A percentile compares a stretch with the other conserved stretches of the same genome.
phyloP scores from a whole-genome alignment of 2,888 invertebrate species.

The Drosophila colorata region DNA sequence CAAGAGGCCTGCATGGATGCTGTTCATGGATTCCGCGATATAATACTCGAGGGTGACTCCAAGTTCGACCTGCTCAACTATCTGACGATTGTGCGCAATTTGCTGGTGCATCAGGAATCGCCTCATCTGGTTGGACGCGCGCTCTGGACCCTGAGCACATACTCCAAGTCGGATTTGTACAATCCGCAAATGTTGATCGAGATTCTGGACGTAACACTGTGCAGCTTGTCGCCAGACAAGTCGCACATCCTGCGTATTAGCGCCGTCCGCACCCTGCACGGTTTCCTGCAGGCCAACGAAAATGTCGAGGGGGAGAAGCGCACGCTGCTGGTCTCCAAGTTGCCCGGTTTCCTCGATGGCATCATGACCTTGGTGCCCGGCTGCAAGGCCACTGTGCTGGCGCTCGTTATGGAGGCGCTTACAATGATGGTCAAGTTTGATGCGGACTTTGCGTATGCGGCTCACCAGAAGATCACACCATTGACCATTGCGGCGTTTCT shows the following conservation, averaged over 20 bases:
- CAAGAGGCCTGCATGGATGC: slow-evolving; percentile 89
- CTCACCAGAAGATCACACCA: slow-evolving; percentile 88
- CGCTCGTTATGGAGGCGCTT: slow-evolving; percentile 86
- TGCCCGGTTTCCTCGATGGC: slow-evolving; percentile 86
- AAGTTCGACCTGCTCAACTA: slow-evolving; percentile 84
- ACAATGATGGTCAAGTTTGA: slow-evolving; percentile 87
- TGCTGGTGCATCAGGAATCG: slow-evolving; percentile 82
- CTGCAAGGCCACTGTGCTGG: slow-evolving; percentile 86
- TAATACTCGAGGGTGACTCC: slow-evolving; percentile 83
- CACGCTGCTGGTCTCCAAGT: slow-evolving; percentile 84
- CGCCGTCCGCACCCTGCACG: slow-evolving; percentile 83
- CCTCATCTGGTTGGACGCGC: slow-evolving; percentile 84
- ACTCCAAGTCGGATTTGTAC: slow-evolving; percentile 83
- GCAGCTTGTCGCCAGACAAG: slow-evolving; percentile 82
- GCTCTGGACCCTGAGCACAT: slow-evolving; percentile 84
- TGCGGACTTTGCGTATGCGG: slow-evolving; percentile 87
- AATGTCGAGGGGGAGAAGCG: slow-evolving; percentile 84
- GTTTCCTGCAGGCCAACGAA: slow-evolving; percentile 86
- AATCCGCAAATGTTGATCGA: slow-evolving; percentile 84
- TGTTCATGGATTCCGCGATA: slow-evolving; percentile 86
- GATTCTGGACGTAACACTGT: slow-evolving; percentile 81
- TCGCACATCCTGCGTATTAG: slow-evolving; percentile 83
- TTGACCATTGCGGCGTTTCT: slow-evolving; percentile 89
- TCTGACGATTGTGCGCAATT: slow-evolving; percentile 83
- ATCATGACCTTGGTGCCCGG: slow-evolving; percentile 86